A percentile compares a stretch with the other conserved stretches of the same genome.
These are phyloP conservation scores for Chionomys nivalis DNA, from an alignment of 2,113 vertebrate species.

Conservation along the genomic window DNA sequence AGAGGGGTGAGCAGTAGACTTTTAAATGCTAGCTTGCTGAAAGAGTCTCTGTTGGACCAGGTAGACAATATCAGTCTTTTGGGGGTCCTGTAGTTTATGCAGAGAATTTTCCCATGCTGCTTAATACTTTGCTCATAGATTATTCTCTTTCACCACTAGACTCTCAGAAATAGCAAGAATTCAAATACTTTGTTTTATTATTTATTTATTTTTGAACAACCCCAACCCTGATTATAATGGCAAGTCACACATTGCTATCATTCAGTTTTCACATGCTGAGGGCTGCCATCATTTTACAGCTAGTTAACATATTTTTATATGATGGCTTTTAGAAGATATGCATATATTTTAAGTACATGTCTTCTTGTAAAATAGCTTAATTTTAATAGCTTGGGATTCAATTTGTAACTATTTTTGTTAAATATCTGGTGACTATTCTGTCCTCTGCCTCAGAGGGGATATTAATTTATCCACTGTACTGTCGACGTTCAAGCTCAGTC, in stretches of 20 bases:
- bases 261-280: not conserved
- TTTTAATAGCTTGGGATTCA: constrained; percentile 37
- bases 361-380: constrained; percentile 51
- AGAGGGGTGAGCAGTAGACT: not conserved
- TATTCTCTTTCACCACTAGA: not conserved
- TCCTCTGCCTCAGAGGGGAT: constrained; percentile 31
- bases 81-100: constrained; percentile 6
- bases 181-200: not conserved
- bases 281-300: constrained; percentile 53
- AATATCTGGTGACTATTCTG: constrained; percentile 43
- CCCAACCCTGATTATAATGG: not conserved
- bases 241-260: not conserved
- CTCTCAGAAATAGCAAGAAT: not conserved
- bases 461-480: constrained; percentile 51
- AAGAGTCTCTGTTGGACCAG: constrained; percentile 7
- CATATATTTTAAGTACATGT: constrained; percentile 38
- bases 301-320: constrained; percentile 46
- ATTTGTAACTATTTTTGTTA: constrained; percentile 41
- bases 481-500: constrained; percentile 1
- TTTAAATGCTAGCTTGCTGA: constrained; percentile 13
- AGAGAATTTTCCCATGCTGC: not conserved
- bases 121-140: constrained; percentile 12
- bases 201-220: not conserved
- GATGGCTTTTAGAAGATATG: constrained; percentile 38
- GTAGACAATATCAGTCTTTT: not conserved